phyloP scores from a whole-genome alignment of 2,888 invertebrate species.

The Drosophila buzzatii region DNA sequence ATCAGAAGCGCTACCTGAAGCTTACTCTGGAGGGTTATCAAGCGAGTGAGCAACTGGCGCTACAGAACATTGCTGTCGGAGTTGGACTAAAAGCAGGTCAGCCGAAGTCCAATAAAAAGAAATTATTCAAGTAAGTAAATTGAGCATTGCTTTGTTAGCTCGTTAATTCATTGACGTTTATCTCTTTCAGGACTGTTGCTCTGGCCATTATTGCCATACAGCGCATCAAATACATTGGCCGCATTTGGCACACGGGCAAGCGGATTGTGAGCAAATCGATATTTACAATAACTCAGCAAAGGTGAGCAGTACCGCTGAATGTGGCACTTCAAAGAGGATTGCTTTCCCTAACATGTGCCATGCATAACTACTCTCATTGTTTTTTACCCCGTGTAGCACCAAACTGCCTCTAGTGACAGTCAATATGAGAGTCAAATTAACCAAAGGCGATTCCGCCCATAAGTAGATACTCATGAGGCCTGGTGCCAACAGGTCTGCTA shows the following conservation, averaged over 20 bases:
- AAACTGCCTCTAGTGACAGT: conserved; percentile 80
- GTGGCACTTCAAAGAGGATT: not conserved
- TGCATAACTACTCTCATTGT: conserved; percentile 51
- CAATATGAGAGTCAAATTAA: conserved; percentile 82
- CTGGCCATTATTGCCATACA: conserved; percentile 87
- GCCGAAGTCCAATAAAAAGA: conserved; percentile 70
- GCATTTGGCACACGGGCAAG: conserved; percentile 88
- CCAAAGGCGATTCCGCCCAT: conserved; percentile 67
- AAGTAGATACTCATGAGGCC: conserved; percentile 53
- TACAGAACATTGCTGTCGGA: conserved; percentile 59
- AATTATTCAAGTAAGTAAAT: conserved; percentile 85
- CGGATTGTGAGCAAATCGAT: conserved; percentile 86
- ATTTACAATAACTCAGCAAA: conserved; percentile 84
- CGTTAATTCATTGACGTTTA: not conserved
- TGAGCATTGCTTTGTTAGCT: conserved; percentile 49
- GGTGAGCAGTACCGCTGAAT: conserved; percentile 65
- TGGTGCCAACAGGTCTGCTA: conserved; percentile 62
- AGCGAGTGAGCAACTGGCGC: conserved; percentile 82
- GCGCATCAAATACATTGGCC: conserved; percentile 89
- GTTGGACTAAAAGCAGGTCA: conserved; percentile 23
- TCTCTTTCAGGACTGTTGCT: conserved; percentile 86
- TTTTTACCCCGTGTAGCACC: conserved; percentile 57
- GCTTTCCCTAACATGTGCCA: not conserved
- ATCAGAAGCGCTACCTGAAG: conserved; percentile 95
- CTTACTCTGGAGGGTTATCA: conserved; percentile 87